phyloP scores from a whole-genome alignment of 2,888 invertebrate genomes.

The Psylliodes chrysocephalus region DNA sequence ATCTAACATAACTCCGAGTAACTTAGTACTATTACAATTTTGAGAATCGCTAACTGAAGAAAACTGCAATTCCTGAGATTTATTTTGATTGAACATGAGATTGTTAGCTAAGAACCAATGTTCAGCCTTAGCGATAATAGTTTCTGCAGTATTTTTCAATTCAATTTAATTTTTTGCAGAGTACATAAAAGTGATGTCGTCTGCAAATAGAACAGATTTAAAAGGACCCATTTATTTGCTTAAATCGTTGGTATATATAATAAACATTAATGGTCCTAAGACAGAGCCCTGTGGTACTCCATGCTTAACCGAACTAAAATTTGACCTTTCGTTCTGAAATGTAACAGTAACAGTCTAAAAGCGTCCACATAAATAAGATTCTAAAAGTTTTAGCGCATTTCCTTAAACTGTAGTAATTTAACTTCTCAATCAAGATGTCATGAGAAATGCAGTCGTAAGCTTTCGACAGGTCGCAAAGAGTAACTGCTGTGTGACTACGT shows the following conservation, averaged over 20 bases:
- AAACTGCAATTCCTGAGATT: slow-evolving; percentile 4
- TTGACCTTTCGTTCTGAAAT: background rate
- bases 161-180: background rate
- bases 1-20: slow-evolving; percentile 20
- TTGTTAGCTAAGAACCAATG: slow-evolving; percentile 8
- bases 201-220: slow-evolving; percentile 12
- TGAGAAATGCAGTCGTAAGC: no score
- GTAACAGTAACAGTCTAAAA: no score
- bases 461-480: no score
- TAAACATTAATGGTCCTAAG: background rate
- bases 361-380: no score
- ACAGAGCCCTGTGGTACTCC: slow-evolving; percentile 1
- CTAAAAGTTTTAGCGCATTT: no score
- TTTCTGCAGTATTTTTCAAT: background rate
- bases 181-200: slow-evolving; percentile 8
- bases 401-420: no score
- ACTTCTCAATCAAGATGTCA: no score
- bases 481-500: no score
- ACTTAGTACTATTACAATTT: slow-evolving; percentile 17
- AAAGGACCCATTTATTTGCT: background rate
- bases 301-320: background rate
- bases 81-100: background rate
- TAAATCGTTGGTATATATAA: background rate
- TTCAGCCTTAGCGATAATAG: slow-evolving; percentile 6
- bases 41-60: slow-evolving; percentile 8